Evolutionary conservation across 2,113 vertebrate genomes (phyloP).

Genomic region (Aix galericulata): DNA sequence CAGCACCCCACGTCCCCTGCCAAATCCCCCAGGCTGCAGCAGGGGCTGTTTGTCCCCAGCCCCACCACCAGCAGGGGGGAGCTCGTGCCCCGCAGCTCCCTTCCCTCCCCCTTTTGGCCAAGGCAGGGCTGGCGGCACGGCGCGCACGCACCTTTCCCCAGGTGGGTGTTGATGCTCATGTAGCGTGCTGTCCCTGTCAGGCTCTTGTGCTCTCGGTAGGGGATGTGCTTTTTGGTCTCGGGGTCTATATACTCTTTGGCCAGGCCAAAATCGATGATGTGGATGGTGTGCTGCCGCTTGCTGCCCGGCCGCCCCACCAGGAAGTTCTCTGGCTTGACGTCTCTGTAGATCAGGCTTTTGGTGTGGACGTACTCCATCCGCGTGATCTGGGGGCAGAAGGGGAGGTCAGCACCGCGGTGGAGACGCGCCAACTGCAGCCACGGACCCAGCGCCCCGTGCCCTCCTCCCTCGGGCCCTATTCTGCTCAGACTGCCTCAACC

Average conservation of each 20-base stretch:
- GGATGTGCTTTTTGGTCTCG: constrained; percentile 99
- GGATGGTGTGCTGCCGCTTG: constrained; percentile 95
- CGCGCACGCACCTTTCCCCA: constrained; percentile 87
- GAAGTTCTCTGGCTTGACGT: constrained; percentile 98
- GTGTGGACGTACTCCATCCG: constrained; percentile 98
- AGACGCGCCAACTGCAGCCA: rapidly evolving
- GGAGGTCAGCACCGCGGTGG: background rate
- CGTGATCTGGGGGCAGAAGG: constrained; percentile 82
- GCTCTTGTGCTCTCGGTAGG: constrained; percentile 99
- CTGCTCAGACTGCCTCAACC: rapidly evolving
- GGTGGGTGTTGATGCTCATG: constrained; percentile 98
- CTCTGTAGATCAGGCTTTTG: constrained; percentile 97
- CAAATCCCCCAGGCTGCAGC: background rate
- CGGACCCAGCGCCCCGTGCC: background rate
- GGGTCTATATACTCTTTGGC: constrained; percentile 99
- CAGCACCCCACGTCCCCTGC: background rate
- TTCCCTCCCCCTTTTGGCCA: background rate
- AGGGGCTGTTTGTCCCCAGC: background rate
- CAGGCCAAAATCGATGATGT: constrained; percentile 99
- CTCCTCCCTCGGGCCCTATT: background rate
- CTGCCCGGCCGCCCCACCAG: constrained; percentile 94
- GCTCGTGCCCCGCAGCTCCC: background rate
- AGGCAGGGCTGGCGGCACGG: background rate
- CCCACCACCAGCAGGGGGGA: background rate
- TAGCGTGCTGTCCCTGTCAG: constrained; percentile 96